Evolutionary conservation across 2,888 invertebrate genomes (phyloP), one percentile per base, ranked within the genome.

Genomic region (Tanypteryx hageni): DNA sequence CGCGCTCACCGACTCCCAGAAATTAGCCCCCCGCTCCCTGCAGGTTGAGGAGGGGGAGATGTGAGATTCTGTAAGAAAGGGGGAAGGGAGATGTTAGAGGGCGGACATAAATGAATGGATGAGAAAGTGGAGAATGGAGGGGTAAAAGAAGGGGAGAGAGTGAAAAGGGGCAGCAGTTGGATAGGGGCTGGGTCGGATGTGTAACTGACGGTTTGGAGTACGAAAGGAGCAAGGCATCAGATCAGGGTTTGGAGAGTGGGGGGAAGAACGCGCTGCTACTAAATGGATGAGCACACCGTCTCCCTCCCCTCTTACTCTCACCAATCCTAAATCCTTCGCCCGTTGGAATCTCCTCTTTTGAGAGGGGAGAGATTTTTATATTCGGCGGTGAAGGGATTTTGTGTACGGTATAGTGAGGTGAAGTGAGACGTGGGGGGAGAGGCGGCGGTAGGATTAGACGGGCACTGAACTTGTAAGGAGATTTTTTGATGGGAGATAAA

Each of bases 401-500:
- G 56, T 64, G 31, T 56, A 31, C 44, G 86, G 27, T 61, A 59
- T 10, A 61, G 44, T 8, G 82, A 10, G 22, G 85, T 0, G 14
- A 58, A 22, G 85, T n/a, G 31, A 14, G 59, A 27, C 0, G 22
- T 27, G 59, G 13, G 14, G 22, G 27, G 86, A 18, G 44, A 10
- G 57, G 59, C 27, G 61, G 89, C 89, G 61, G 61, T 44, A 44
- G 89, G 89, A 68, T 89, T 89, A 64, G 57, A 18, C 44, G 89
- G 64, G 64, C 89, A 18, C 64, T 44, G 89, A 68, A 89, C 61
- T 27, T 61, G 16, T 22, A 22, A 44, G 83, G 44, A 56, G 83
- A 59, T 89, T 89, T 89, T 61, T 44, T 89, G 89, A 89, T 89
- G 89, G 44, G 44, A 89, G 89, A 89, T 64, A 89, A n/a, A 31